phyloP scores from a whole-genome alignment of 1,140 invertebrate species.

The Ips typographus region DNA sequence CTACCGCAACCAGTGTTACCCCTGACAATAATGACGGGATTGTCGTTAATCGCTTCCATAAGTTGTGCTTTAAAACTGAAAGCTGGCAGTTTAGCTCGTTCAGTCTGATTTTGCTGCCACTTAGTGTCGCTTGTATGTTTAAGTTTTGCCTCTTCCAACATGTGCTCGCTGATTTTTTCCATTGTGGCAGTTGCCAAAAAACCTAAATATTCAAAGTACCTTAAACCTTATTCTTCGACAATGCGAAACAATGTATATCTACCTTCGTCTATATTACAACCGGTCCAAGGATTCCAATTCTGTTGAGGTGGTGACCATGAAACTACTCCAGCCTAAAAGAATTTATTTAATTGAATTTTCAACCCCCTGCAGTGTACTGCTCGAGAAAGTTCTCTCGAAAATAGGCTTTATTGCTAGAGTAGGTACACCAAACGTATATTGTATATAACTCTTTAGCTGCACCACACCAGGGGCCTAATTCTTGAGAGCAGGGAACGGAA shows the following conservation, averaged over 20 bases:
- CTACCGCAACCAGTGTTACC: slow-evolving; percentile 95
- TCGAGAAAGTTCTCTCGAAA: neutral
- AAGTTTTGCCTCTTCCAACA: slow-evolving; percentile 65
- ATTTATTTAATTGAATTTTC: neutral
- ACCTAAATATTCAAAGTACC: slow-evolving; percentile 52
- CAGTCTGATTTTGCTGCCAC: slow-evolving; percentile 66
- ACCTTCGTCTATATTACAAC: slow-evolving; percentile 87
- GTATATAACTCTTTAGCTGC: neutral
- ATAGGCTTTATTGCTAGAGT: neutral
- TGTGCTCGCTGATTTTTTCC: slow-evolving; percentile 78
- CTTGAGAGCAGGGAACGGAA: too few relatives aligned
- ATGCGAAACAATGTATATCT: neutral
- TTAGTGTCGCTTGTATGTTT: slow-evolving; percentile 62
- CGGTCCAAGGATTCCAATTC: slow-evolving; percentile 97
- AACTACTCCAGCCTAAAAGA: slow-evolving; percentile 69
- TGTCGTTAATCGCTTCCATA: slow-evolving; percentile 81
- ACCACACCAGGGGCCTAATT: too few relatives aligned
- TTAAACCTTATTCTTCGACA: neutral
- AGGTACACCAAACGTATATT: neutral
- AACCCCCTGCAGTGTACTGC: too few relatives aligned
- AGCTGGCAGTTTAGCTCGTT: slow-evolving; percentile 75
- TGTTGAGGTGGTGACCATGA: slow-evolving; percentile 92
- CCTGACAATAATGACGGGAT: slow-evolving; percentile 83
- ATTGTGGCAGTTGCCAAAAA: slow-evolving; percentile 74
- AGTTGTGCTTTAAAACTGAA: slow-evolving; percentile 70